Evolutionary conservation across 1,140 invertebrate genomes (phyloP), one percentile per base, ranked within the genome.

Genomic region (Catajapyx aquilonaris): DNA sequence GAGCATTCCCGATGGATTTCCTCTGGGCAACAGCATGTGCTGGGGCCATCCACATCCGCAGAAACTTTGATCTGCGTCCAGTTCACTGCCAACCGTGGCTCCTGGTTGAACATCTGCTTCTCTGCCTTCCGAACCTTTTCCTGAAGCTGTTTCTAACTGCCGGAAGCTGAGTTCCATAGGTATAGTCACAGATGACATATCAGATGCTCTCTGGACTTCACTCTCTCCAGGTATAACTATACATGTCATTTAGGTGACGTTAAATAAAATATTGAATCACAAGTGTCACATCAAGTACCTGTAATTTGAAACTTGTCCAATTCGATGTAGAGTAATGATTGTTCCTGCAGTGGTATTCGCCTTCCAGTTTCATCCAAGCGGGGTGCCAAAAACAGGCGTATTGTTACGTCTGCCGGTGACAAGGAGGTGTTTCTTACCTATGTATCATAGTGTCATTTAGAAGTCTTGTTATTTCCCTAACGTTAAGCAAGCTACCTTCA

Each of bases 381-480:
- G 0, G 80, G 77, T 0, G 68, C 75, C 38, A 81, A 54, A 59
- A 78, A 85, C 43, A 83, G 73, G n/a, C 79, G 65, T 3, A 74
- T 68, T 0, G 76, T 81, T 28, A 74, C 77, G 37, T 62, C 64
- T 37, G 58, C 46, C n/a, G 54, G 46, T 5, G 54, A 46, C 0
- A 59, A 65, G 0, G 57, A 58, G 16, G 61, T 65, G 50, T 79
- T 81, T 40, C 69, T 70, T 15, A 71, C 67, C 61, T 73, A 51
- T 55, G 55, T 37, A 34, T 36, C 22, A 16, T 21, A 21, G 23
- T 38, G 34, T 36, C 2, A 36, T 13, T 23, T 3, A 2, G 5
- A 25, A 9, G 17, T 17, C 25, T 19, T 19, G 20, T 34, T 11
- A 19, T 5, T 5, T 32, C 4, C 18, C 20, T 9, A 34, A 34